Base-by-base conservation (phyloP, 2,113 vertebrate species). In the Forbesichthys agassizii region DNA sequence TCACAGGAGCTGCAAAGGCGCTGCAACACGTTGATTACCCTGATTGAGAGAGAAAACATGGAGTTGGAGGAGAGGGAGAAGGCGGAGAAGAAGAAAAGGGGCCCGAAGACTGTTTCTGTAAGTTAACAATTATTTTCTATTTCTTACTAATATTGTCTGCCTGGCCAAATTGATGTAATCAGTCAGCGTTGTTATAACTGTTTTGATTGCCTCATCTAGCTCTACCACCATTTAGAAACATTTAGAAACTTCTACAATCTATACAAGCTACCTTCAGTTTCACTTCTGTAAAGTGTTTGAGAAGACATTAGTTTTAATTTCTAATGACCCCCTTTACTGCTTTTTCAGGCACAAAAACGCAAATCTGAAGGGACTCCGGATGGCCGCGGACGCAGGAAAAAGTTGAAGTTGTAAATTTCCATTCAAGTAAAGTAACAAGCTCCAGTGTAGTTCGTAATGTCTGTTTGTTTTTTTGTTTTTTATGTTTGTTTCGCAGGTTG, bases 21-120 rank as follows among this genome's bases (percentile, higher is more conserved):
- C 64, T 99, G 98, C 73, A 99, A 99, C 83, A 99, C 98, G 27
- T 91, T 99, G 88, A 99, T 99, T 61, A 99, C 98, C 14, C 92
- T 99, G 78, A 99, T 99, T 60, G 98, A 99, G 90, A 94, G 98
- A 87, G 98, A 99, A 88, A 99, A 99, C 88, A 96, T 99, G 95
- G 98, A 99, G 91, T 92, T 99, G 83, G 98, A 99, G 90, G 98
- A 99, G 90, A 94, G 97, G 68, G 98, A 99, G 86, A 99, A 98
- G 86, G 97, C 98, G 9, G 98, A 99, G 91, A 99, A 99, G 80
- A 99, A 99, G 92, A 99, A 98, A 82, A 92, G 96, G 33, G 98
- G 96, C 81, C 98, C 98, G 84, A 98, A 97, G 76, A 90, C 86
- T 33, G 70, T 79, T 62, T 96, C 96, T 0, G 95, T 96, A 80